Evolutionary conservation across 1,140 invertebrate species (phyloP).

Genomic region (Diorhabda carinulata): DNA sequence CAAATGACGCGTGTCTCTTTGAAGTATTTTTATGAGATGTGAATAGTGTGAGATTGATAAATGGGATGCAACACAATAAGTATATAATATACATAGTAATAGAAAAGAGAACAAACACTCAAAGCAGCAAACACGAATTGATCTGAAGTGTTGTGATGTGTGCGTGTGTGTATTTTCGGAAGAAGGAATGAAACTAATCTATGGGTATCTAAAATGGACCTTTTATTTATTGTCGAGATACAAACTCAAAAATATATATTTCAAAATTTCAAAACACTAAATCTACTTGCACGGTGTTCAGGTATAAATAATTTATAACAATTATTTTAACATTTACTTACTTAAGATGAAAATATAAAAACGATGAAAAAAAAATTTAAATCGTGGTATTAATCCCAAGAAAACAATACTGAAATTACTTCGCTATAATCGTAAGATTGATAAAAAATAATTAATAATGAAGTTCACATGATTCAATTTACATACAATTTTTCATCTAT

Average conservation of each 20-base stretch:
- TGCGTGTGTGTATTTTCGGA: background rate
- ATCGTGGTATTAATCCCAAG: too few species aligned
- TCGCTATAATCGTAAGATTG: too few species aligned
- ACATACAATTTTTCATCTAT: too few species aligned
- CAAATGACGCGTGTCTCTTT: too few species aligned
- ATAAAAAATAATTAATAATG: too few species aligned
- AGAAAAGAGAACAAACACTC: background rate
- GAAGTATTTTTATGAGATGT: background rate
- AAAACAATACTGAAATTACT: too few species aligned
- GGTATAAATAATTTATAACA: background rate
- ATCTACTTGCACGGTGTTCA: background rate
- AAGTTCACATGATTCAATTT: too few species aligned
- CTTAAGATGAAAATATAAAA: too few species aligned
- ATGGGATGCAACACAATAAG: background rate
- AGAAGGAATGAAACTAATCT: background rate
- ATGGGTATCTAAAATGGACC: slow-evolving; percentile 2
- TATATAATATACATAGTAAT: background rate
- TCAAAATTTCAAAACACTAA: background rate
- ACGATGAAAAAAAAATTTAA: too few species aligned
- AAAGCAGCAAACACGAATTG: background rate
- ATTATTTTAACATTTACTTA: too few species aligned
- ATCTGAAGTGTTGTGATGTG: background rate
- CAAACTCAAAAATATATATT: slow-evolving; percentile 1
- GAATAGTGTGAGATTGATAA: background rate
- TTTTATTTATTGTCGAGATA: background rate